These are phyloP conservation scores for Stenichneumon culpator DNA, from an alignment of 2,888 invertebrate genomes.

Conservation along the genomic window DNA sequence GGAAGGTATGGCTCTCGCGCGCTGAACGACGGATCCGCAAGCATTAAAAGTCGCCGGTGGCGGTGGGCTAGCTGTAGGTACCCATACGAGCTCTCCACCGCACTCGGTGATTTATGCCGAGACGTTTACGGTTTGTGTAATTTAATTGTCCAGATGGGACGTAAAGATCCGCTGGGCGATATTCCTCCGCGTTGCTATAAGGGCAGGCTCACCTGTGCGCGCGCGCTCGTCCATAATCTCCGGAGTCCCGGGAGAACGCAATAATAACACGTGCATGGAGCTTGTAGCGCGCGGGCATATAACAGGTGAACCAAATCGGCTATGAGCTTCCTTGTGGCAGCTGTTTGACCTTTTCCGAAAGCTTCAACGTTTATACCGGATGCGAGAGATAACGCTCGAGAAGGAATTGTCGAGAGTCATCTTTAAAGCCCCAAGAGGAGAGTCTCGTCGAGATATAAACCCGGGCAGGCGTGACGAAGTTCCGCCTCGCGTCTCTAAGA, in stretches of 20 bases:
- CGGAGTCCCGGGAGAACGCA: slow-evolving; percentile 45
- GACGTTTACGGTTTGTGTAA: slow-evolving; percentile 78
- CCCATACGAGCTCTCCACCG: slow-evolving; percentile 49
- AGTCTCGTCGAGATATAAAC: not conserved
- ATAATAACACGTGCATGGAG: slow-evolving; percentile 35
- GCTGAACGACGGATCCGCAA: slow-evolving; percentile 54
- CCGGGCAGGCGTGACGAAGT: slow-evolving; percentile 16
- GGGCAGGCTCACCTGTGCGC: slow-evolving; percentile 59
- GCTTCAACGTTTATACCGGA: slow-evolving; percentile 32
- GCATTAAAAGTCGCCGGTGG: slow-evolving; percentile 58
- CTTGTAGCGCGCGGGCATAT: not conserved
- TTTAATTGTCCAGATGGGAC: slow-evolving; percentile 79
- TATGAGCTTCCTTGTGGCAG: slow-evolving; percentile 34
- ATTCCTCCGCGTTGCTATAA: slow-evolving; percentile 46
- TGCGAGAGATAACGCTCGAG: slow-evolving; percentile 35
- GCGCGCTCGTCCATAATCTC: slow-evolving; percentile 16
- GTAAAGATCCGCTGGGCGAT: slow-evolving; percentile 71
- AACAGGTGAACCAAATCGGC: slow-evolving; percentile 32
- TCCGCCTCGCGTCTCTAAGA: not conserved
- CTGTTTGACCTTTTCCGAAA: slow-evolving; percentile 53
- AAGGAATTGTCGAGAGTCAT: slow-evolving; percentile 25
- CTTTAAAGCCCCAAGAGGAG: not conserved
- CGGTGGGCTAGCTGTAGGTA: slow-evolving; percentile 21
- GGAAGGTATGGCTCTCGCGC: slow-evolving; percentile 2
- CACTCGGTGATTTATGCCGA: slow-evolving; percentile 74